These are phyloP conservation scores for Porites rus DNA, from an alignment of 92 coral and sea anemone genomes.

Conservation along the genomic window DNA sequence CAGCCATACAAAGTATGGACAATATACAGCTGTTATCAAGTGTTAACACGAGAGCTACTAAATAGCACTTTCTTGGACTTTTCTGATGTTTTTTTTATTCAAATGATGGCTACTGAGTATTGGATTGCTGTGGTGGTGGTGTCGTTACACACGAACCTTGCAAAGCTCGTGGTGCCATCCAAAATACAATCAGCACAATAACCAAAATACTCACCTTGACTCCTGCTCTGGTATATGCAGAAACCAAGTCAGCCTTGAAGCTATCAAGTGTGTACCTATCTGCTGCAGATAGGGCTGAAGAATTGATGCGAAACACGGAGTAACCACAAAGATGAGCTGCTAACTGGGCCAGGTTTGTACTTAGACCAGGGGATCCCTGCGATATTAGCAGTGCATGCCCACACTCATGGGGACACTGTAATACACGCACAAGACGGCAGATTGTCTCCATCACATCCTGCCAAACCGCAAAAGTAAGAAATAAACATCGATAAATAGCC, in stretches of 20 bases:
- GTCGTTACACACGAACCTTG: too few relatives aligned
- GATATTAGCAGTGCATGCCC: constrained; percentile 95
- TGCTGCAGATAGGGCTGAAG: constrained; percentile 74
- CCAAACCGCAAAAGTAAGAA: not conserved
- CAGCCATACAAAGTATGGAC: too few relatives aligned
- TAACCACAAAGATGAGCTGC: constrained; percentile 97
- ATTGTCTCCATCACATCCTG: constrained; percentile 97
- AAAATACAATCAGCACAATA: not conserved
- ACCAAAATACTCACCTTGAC: constrained; percentile 79
- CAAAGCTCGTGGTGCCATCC: too few relatives aligned
- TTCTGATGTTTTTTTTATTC: too few relatives aligned
- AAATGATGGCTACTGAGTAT: too few relatives aligned
- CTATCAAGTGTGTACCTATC: constrained; percentile 80
- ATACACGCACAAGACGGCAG: constrained; percentile 92
- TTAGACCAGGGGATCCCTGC: constrained; percentile 96
- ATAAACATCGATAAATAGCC: not conserved
- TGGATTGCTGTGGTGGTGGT: too few relatives aligned
- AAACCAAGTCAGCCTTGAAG: constrained; percentile 91
- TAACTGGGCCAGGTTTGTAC: constrained; percentile 88
- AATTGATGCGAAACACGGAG: constrained; percentile 92
- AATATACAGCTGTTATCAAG: too few relatives aligned
- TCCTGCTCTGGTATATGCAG: constrained; percentile 96
- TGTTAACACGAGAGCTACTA: too few relatives aligned
- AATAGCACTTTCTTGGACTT: too few relatives aligned
- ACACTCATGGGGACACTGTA: constrained; percentile 98